Base-by-base conservation (phyloP, 1,140 invertebrate species). In the Leucophenga varia region DNA sequence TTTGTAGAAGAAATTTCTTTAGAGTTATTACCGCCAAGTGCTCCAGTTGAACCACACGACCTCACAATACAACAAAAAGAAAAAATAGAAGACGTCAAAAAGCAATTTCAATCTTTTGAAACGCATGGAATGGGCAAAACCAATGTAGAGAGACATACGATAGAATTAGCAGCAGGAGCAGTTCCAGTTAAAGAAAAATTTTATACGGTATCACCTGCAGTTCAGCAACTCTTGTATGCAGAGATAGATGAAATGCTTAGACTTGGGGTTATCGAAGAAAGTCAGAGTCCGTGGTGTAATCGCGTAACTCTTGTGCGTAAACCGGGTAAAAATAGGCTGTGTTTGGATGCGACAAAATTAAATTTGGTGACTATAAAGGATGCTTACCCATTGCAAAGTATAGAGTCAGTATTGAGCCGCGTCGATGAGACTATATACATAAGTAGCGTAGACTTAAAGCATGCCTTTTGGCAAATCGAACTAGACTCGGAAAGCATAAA, bases 401-500 rank as follows among this genome's bases (percentile, higher is more conserved):
- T n/a, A n/a, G n/a, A n/a, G n/a, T n/a, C n/a, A n/a, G n/a, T 47
- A 3, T n/a, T n/a, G n/a, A 44, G 42, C 28, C 12, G 42, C 10
- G 21, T 44, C 12, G 32, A 35, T 10, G 31, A 44, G 12, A 44
- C 42, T 2, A 19, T 18, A 14, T 44, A 21, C 28, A 44, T 44
- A 3, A 35, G 31, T 17, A 44, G 42, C 18, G 32, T 44, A 2
- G 60, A 72, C 44, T 45, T 74, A 13, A 72, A 65, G 47, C 47
- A 61, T 28, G 72, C 64, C 0, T 76, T 59, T 41, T 68, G 55
- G 55, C 70, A 77, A 47, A 55, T 77, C 1, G 59, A 58, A 0
- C 14, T 78, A 2, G 54, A 49, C 1, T 32, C 51, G 6, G 44
- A 46, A 12, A 59, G 49, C 13, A 57, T 49, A 40, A 43, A 60